Percentiles rank a stretch among this genome's conserved stretches.
These are phyloP conservation scores for Chaetops frenatus DNA, from an alignment of 2,113 vertebrate species.

Conservation along the genomic window DNA sequence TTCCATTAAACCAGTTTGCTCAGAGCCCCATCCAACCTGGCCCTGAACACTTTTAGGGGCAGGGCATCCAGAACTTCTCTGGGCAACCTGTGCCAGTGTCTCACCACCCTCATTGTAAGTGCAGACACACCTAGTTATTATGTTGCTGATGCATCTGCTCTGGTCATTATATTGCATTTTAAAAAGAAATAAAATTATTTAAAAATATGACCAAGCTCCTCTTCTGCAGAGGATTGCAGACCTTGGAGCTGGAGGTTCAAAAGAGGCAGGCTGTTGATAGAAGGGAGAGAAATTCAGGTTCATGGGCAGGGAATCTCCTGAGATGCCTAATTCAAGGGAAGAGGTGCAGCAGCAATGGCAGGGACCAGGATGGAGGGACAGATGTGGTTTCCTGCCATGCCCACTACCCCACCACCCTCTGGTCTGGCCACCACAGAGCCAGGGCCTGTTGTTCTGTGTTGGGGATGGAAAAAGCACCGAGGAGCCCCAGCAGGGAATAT, in stretches of 20 bases:
- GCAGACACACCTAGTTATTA: neutral
- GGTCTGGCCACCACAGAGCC: neutral
- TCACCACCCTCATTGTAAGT: neutral
- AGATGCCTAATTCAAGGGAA: neutral
- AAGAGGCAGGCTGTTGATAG: neutral
- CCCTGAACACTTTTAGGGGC: neutral
- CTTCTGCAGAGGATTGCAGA: neutral
- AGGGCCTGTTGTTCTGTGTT: fast-evolving
- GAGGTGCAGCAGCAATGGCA: neutral
- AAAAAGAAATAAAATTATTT: neutral
- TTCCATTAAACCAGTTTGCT: neutral
- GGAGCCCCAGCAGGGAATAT: neutral
- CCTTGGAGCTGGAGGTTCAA: neutral
- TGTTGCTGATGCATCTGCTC: neutral
- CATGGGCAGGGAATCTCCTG: neutral
- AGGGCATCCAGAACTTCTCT: neutral
- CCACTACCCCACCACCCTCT: neutral
- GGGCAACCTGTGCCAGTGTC: neutral
- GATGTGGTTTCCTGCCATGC: neutral
- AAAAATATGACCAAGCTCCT: neutral
- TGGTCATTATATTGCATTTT: neutral
- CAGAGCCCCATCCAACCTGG: neutral
- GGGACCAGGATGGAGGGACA: neutral
- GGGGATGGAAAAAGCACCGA: neutral
- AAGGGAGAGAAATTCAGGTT: neutral